phyloP scores from a whole-genome alignment of 2,797 vertebrate genomes.

The Pseudotriccus pelzelni region DNA sequence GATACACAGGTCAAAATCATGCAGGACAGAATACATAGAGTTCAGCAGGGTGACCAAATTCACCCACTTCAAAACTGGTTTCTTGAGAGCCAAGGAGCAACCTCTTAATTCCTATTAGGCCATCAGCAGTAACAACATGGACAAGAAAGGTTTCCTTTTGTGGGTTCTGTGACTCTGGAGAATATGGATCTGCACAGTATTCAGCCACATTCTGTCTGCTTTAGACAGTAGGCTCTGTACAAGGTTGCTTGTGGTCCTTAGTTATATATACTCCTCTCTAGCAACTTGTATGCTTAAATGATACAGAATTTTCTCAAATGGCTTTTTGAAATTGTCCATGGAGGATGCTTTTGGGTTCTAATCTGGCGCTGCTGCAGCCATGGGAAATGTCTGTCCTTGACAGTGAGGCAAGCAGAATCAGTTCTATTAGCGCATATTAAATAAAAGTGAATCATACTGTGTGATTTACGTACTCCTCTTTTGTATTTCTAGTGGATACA shows the following conservation, averaged over 20 bases:
- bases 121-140: background rate
- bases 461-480: background rate
- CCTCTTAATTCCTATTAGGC: background rate
- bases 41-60: background rate
- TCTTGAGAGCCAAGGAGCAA: background rate
- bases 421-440: background rate
- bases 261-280: background rate
- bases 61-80: background rate
- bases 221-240: background rate
- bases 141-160: background rate
- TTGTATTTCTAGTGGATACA: background rate
- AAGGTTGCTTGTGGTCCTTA: background rate
- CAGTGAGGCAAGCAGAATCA: background rate
- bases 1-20: background rate
- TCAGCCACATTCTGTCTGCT: background rate
- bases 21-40: background rate
- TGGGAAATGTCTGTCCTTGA: background rate
- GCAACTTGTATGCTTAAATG: background rate
- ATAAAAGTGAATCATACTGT: background rate
- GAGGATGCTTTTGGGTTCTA: background rate
- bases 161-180: background rate
- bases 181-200: background rate
- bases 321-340: background rate
- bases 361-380: rapidly evolving
- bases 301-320: background rate